phyloP scores from a whole-genome alignment of 2,113 vertebrate genomes.

The Erpornis zantholeuca region DNA sequence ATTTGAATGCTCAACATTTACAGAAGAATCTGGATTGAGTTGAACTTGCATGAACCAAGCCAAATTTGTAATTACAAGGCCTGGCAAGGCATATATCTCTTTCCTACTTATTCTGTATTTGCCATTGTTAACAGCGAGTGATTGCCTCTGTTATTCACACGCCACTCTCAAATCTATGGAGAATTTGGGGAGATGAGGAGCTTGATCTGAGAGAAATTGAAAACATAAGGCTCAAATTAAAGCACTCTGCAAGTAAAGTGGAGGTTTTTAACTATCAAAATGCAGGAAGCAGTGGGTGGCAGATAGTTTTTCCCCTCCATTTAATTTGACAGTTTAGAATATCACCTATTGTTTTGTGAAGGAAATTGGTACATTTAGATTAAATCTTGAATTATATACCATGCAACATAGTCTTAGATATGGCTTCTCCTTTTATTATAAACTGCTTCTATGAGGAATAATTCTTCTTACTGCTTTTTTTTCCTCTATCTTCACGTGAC shows the following conservation, averaged over 20 bases:
- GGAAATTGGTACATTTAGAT: background rate
- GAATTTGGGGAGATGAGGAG: slow-evolving; percentile 22
- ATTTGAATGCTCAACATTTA: background rate
- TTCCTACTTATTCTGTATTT: slow-evolving; percentile 23
- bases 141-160: slow-evolving; percentile 28
- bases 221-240: slow-evolving; percentile 50
- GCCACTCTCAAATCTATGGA: background rate
- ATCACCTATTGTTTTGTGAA: slow-evolving; percentile 35
- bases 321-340: slow-evolving; percentile 51
- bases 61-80: slow-evolving; percentile 32
- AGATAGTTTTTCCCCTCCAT: slow-evolving; percentile 44
- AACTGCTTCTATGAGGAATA: background rate
- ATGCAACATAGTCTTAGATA: background rate
- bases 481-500: background rate
- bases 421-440: background rate
- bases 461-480: background rate
- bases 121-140: background rate
- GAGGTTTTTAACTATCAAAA: slow-evolving; percentile 43
- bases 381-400: slow-evolving; percentile 9
- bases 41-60: slow-evolving; percentile 15
- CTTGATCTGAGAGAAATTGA: slow-evolving; percentile 39
- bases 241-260: slow-evolving; percentile 32
- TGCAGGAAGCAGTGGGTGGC: slow-evolving; percentile 32
- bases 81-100: background rate
- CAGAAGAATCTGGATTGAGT: slow-evolving; percentile 30